Conservation (phyloP, 1,140 invertebrate genomes). For the Cyclina sinensis region DNA sequence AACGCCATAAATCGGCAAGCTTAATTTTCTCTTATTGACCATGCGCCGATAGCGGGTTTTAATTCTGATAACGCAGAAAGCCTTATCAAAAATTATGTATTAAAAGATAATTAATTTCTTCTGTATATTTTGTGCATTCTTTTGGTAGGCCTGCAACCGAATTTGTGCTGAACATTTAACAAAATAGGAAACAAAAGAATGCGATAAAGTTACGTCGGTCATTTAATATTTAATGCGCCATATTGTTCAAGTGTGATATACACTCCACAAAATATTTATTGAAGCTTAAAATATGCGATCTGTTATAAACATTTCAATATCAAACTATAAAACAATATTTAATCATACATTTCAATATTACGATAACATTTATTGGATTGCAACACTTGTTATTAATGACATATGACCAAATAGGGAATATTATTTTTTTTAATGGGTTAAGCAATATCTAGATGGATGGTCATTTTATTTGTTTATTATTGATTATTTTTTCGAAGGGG, state of each 20-base stretch:
- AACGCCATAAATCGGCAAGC: background rate
- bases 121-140: background rate
- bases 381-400: too few relatives aligned
- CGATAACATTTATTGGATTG: background rate
- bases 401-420: too few relatives aligned
- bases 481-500: too few relatives aligned
- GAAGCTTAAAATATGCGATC: constrained; percentile 20
- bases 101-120: constrained; percentile 23
- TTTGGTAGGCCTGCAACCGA: background rate
- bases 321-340: background rate
- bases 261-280: constrained; percentile 15
- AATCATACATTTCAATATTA: constrained; percentile 6
- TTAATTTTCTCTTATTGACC: background rate
- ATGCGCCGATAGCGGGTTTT: background rate
- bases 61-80: background rate
- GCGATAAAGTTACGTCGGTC: background rate
- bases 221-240: constrained; percentile 22
- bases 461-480: too few relatives aligned
- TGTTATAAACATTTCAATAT: constrained; percentile 17
- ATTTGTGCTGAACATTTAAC: background rate
- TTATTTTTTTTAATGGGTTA: too few relatives aligned
- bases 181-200: background rate
- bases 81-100: constrained; percentile 15
- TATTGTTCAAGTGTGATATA: constrained; percentile 32
- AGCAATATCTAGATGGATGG: too few relatives aligned